phyloP scores from a whole-genome alignment of 2,888 invertebrate genomes.

The Microdon myrmicae region DNA sequence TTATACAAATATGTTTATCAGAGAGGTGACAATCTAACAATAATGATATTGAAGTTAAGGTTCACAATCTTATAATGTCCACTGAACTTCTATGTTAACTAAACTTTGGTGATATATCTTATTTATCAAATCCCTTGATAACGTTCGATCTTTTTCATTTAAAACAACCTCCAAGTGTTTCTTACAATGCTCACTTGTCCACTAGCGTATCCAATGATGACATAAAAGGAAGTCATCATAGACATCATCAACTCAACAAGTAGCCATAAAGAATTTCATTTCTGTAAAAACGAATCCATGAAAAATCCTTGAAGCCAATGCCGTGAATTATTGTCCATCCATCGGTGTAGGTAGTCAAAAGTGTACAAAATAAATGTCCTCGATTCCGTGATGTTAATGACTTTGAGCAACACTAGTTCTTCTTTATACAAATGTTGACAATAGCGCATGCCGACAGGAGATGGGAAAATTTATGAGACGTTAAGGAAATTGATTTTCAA shows the following conservation, averaged over 20 bases:
- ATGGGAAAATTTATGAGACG: slow-evolving; percentile 27
- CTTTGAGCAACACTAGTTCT: slow-evolving; percentile 46
- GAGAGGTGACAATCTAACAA: too few relatives aligned
- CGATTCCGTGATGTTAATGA: slow-evolving; percentile 36
- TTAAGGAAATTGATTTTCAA: slow-evolving; percentile 47
- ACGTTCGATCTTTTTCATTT: too few relatives aligned
- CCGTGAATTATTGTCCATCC: slow-evolving; percentile 43
- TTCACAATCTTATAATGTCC: too few relatives aligned
- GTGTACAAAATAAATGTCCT: slow-evolving; percentile 16
- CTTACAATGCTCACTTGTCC: too few relatives aligned
- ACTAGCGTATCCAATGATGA: too few relatives aligned
- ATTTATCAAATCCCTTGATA: too few relatives aligned
- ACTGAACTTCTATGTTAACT: too few relatives aligned
- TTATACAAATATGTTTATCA: too few relatives aligned
- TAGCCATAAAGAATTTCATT: slow-evolving; percentile 41
- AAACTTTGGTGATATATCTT: too few relatives aligned
- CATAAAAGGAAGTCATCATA: too few relatives aligned
- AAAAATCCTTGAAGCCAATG: slow-evolving; percentile 37
- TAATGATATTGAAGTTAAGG: too few relatives aligned
- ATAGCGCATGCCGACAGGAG: slow-evolving; percentile 38
- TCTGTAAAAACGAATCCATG: slow-evolving; percentile 16
- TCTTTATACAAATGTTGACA: slow-evolving; percentile 32
- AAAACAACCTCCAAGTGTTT: too few relatives aligned
- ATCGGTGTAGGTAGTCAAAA: slow-evolving; percentile 23
- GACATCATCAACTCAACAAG: slow-evolving; percentile 27